phyloP scores from a whole-genome alignment of 2,113 vertebrate genomes.

The Scomber japonicus region DNA sequence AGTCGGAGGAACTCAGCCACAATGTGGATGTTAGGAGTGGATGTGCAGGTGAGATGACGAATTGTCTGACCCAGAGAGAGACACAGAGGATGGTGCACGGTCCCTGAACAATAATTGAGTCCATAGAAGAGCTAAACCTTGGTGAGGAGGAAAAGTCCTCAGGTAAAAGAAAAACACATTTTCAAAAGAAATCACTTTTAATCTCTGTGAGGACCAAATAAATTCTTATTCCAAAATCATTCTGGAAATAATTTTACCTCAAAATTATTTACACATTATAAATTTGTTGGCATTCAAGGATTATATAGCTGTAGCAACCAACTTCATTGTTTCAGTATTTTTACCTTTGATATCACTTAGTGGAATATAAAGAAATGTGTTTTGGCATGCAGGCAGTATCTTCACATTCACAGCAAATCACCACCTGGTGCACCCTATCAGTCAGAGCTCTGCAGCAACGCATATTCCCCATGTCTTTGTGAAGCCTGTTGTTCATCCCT shows the following conservation, averaged over 20 bases:
- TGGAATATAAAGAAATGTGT: constrained; percentile 8
- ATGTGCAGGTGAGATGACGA: background rate
- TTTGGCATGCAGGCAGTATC: constrained; percentile 13
- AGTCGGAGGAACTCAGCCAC: background rate
- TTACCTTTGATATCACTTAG: constrained; percentile 31
- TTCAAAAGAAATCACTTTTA: background rate
- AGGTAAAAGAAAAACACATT: background rate
- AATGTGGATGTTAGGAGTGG: background rate
- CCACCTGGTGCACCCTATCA: constrained; percentile 43
- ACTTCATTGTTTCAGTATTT: constrained; percentile 19
- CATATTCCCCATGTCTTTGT: constrained; percentile 51
- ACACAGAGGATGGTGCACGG: background rate
- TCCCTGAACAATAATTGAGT: constrained; percentile 16
- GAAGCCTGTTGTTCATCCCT: constrained; percentile 53
- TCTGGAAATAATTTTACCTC: background rate
- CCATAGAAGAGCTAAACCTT: constrained; percentile 13
- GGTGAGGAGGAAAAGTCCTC: constrained; percentile 2
- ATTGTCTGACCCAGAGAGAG: constrained; percentile 15
- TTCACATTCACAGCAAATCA: constrained; percentile 48
- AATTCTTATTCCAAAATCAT: background rate
- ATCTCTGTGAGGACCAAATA: background rate
- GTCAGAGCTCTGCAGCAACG: constrained; percentile 38
- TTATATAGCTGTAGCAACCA: background rate
- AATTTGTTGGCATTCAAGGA: background rate
- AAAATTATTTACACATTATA: background rate